Conservation (phyloP, 2,888 invertebrate genomes). For the Leptinotarsa tumamoca region DNA sequence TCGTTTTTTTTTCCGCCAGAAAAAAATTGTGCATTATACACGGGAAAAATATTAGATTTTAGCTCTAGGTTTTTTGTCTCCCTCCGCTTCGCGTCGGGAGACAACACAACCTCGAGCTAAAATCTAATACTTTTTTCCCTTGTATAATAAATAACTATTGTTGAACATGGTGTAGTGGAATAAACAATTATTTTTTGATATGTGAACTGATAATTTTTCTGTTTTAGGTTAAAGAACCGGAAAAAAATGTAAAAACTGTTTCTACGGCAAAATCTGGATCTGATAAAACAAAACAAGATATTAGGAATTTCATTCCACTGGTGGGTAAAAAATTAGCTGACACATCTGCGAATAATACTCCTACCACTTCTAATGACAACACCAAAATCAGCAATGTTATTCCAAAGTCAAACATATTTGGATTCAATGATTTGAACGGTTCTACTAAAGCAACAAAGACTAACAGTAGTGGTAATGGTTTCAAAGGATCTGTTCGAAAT, state of each 20-base stretch:
- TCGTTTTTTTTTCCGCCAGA: no score
- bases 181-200: no score
- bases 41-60: no score
- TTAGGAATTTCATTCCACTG: slow-evolving; percentile 54
- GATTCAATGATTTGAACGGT: slow-evolving; percentile 50
- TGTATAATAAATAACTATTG: no score
- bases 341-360: slow-evolving; percentile 30
- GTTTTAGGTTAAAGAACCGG: slow-evolving; percentile 53
- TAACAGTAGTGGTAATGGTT: slow-evolving; percentile 25
- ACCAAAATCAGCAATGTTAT: slow-evolving; percentile 46
- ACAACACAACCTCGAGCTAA: no score
- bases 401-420: slow-evolving; percentile 52
- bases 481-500: slow-evolving; percentile 61
- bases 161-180: no score
- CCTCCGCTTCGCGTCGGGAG: no score
- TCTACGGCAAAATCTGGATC: slow-evolving; percentile 40
- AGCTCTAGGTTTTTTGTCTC: no score
- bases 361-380: slow-evolving; percentile 36
- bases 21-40: no score
- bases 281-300: slow-evolving; percentile 49
- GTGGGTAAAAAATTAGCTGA: background rate
- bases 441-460: slow-evolving; percentile 18
- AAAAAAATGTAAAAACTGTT: slow-evolving; percentile 49
- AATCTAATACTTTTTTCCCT: no score
- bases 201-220: background rate